Base-by-base conservation (phyloP, 2,113 vertebrate species). In the Antidorcas marsupialis region DNA sequence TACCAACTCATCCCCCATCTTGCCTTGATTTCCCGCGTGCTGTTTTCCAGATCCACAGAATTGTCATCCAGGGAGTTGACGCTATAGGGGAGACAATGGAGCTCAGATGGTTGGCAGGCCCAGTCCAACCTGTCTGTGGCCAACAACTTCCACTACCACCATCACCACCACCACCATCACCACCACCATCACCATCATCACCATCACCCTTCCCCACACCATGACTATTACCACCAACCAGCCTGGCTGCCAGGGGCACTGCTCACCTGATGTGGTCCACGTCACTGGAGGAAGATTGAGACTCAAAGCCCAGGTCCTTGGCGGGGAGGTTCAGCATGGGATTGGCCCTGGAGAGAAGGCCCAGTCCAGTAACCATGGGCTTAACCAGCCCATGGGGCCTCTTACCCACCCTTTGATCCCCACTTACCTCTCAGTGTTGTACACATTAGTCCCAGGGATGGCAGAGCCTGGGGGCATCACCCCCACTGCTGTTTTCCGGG, bases 381-480 rank as follows among this genome's bases (percentile, higher is more conserved):
- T 87, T 57, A 28, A 60, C 23, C 27, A 28, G 23, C 74, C 39
- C 8, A 3, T 2, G 13, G 39, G 9, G 23, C 25, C 85, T 62
- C 53, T 89, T 43, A n/a, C 14, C 43, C 57, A 28, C 15, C 52
- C 27, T 71, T 2, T 1, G 12, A 43, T 10, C 21, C 15, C 25
- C 4, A 57, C 99, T 99, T 96, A 99, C 99, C 99, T 99, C 78
- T 99, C 99, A 36, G 98, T 98, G 0, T 99, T 99, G 98, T 99
- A 99, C 97, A 99, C 98, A 97, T 99, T 99, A 90, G 99, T 99
- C 59, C 99, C 99, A 0, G 99, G 99, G 23, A 99, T 99, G 93
- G 99, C 98, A 0, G 99, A 95, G 5, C 98, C 98, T 45, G 97
- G 97, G 95, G 99, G 99, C 8, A 74, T 98, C 53, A 96, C 98